A percentile compares a stretch with the other conserved stretches of the same genome.
These are phyloP conservation scores for Amblyopsis hoosieri DNA, from an alignment of 2,797 vertebrate genomes.

Conservation along the genomic window DNA sequence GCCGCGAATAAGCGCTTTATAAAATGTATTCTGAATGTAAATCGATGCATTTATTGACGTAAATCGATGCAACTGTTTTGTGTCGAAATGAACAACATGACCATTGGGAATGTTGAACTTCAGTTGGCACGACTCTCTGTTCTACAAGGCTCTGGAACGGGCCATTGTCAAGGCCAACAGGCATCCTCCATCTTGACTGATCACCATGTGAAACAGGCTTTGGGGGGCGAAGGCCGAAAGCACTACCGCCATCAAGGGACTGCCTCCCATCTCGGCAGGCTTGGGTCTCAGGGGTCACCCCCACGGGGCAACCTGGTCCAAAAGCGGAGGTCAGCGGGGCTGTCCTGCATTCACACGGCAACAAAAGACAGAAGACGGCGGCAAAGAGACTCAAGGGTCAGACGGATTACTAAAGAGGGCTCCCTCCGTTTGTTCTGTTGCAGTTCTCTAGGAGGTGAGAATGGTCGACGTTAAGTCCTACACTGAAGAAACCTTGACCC, in stretches of 20 bases:
- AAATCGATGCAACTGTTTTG: no score
- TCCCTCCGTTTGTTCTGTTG: conserved; percentile 36
- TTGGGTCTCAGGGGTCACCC: conserved; percentile 50
- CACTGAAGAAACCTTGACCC: conserved; percentile 12
- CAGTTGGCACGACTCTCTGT: no score
- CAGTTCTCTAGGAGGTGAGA: conserved; percentile 40
- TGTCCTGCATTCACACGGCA: conserved; percentile 45
- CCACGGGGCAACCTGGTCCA: conserved; percentile 35
- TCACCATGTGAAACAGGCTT: conserved; percentile 59
- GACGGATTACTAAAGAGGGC: conserved; percentile 51
- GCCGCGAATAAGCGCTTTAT: no score
- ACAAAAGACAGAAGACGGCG: conserved; percentile 41
- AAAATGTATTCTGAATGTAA: no score
- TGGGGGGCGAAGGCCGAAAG: conserved; percentile 29
- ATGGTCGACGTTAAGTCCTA: conserved; percentile 23
- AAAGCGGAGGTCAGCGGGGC: conserved; percentile 57
- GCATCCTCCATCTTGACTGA: conserved; percentile 43
- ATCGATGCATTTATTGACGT: no score
- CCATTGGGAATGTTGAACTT: no score
- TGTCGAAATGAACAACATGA: no score
- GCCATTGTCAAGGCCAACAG: conserved; percentile 65
- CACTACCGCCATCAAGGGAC: conserved; percentile 39
- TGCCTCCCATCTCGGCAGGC: conserved; percentile 31
- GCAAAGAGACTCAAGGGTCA: conserved; percentile 40
- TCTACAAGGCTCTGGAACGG: conserved; percentile 18